Evolutionary conservation across 2,888 invertebrate species (phyloP).

Genomic region (Cartodere bifasciata): DNA sequence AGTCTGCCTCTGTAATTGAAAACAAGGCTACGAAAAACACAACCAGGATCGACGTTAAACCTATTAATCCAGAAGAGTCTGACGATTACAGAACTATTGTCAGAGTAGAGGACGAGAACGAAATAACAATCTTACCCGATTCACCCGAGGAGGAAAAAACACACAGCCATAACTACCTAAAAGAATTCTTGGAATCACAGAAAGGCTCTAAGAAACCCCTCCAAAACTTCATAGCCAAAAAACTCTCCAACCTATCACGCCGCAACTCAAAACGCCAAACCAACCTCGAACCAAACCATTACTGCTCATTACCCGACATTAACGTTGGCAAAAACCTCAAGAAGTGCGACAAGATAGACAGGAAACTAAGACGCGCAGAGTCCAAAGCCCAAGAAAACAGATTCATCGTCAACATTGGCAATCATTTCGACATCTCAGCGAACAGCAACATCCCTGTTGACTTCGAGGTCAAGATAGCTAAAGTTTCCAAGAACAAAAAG

Average conservation of each 20-base stretch:
- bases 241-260: constrained; percentile 28
- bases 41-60: constrained; percentile 22
- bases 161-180: constrained; percentile 33
- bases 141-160: constrained; percentile 22
- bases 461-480: constrained; percentile 34
- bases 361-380: constrained; percentile 44
- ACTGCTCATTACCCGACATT: constrained; percentile 58
- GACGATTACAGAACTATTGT: constrained; percentile 31
- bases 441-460: constrained; percentile 29
- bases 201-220: constrained; percentile 32
- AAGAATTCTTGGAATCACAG: constrained; percentile 32
- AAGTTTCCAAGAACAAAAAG: constrained; percentile 28
- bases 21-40: constrained; percentile 16
- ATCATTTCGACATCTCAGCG: constrained; percentile 32
- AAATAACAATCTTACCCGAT: constrained; percentile 11
- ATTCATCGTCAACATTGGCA: constrained; percentile 35
- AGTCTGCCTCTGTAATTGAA: constrained; percentile 6
- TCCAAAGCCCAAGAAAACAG: constrained; percentile 26
- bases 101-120: constrained; percentile 19
- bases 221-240: constrained; percentile 33
- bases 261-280: constrained; percentile 25
- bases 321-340: constrained; percentile 55
- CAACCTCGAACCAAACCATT: constrained; percentile 50
- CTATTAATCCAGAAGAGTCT: constrained; percentile 5
- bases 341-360: constrained; percentile 59